Conservation (phyloP, 35 echinoderm and acorn worm genomes). For the Lytechinus pictus region DNA sequence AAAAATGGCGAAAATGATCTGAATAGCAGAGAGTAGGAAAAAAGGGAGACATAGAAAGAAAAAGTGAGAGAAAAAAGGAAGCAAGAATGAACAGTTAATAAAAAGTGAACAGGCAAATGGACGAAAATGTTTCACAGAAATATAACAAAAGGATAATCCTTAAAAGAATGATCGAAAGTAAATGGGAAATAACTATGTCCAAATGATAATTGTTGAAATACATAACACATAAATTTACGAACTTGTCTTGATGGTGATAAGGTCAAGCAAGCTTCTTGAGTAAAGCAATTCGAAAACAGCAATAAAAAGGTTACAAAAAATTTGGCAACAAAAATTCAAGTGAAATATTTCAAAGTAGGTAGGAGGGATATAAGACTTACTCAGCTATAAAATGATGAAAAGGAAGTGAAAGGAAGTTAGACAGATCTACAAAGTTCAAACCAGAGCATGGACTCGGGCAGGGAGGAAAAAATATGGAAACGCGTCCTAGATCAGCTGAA, state of each 20-base stretch:
- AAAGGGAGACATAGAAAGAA: not conserved
- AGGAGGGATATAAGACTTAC: not conserved
- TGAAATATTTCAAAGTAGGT: not conserved
- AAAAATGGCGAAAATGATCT: too few species aligned
- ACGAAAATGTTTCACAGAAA: not conserved
- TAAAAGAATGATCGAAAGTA: not conserved
- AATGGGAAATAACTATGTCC: not conserved
- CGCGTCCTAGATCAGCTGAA: not conserved
- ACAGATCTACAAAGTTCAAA: slow-evolving; percentile 13
- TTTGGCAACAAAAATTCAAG: too few species aligned
- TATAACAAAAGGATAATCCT: too few species aligned
- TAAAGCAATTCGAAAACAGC: too few species aligned
- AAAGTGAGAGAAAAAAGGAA: not conserved
- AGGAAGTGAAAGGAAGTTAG: not conserved
- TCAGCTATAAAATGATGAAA: not conserved
- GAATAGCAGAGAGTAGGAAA: not conserved
- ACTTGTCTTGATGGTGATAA: too few species aligned
- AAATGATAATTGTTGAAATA: too few species aligned
- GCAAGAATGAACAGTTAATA: not conserved
- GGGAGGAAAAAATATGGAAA: slow-evolving; percentile 24
- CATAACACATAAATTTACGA: too few species aligned
- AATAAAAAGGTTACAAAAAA: too few species aligned
- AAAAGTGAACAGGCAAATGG: not conserved
- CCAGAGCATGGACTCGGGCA: not conserved
- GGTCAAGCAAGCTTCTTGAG: too few species aligned